A percentile compares a stretch with the other conserved stretches of the same genome.
phyloP scores from a whole-genome alignment of 1,140 invertebrate species.

The Euglossa dilemma region DNA sequence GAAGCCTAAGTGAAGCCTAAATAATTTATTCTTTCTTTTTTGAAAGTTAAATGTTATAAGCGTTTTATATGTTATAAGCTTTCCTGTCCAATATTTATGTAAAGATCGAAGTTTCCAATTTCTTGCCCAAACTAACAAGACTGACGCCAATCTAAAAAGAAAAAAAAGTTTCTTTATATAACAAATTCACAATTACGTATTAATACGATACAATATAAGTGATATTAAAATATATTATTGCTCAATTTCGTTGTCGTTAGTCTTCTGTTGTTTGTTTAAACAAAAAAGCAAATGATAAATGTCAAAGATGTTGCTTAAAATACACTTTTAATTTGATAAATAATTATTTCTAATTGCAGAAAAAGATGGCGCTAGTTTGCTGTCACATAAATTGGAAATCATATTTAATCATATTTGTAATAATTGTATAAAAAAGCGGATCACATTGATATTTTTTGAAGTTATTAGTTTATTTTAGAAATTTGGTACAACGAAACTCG shows the following conservation, averaged over 20 bases:
- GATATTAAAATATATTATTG: conserved; percentile 29
- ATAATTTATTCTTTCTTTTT: conserved; percentile 41
- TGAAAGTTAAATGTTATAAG: conserved; percentile 18
- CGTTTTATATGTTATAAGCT: conserved; percentile 37
- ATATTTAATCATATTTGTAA: neutral
- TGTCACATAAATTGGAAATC: conserved; percentile 11
- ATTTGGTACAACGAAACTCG: conserved; percentile 5
- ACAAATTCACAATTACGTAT: conserved; percentile 2
- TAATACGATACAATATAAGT: conserved; percentile 9
- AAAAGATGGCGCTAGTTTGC: neutral
- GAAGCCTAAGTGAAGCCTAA: neutral
- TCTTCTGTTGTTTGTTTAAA: neutral
- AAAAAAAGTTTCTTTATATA: conserved; percentile 14
- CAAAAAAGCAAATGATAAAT: neutral
- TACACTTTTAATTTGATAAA: neutral
- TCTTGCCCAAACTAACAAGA: conserved; percentile 62
- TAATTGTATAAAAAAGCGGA: neutral
- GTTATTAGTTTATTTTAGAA: conserved; percentile 1
- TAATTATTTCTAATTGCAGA: neutral
- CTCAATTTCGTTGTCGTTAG: conserved; percentile 28
- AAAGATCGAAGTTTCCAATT: conserved; percentile 36
- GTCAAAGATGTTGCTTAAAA: neutral
- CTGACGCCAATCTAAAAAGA: conserved; percentile 53
- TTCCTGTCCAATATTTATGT: conserved; percentile 20
- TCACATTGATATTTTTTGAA: neutral